Evolutionary conservation across 2,797 vertebrate genomes (phyloP), one percentile per base, ranked within the genome.

Genomic region (Ispidina picta): DNA sequence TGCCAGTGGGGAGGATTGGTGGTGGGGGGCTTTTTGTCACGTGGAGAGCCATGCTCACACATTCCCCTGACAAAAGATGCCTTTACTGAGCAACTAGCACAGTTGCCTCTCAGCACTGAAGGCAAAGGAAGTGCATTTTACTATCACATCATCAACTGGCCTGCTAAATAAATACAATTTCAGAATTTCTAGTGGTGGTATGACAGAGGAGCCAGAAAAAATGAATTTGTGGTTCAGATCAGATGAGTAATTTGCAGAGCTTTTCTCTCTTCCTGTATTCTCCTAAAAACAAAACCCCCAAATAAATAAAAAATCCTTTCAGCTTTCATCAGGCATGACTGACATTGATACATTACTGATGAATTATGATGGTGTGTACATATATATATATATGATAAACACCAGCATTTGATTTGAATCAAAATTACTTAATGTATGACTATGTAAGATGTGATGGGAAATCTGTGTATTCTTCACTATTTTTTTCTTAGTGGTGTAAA

Each of bases 121-220:
- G 76, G 72, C 82, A 92, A 69, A 63, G 80, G 46, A 25, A 58
- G 41, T 33, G 12, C 58, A 16, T 65, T 29, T 59, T 88, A 16
- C 72, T 80, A 58, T 70, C 46, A 41, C 54, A 44, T 78, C 35
- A 65, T 54, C 75, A 86, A 4, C 85, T 80, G 41, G 74, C 77
- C 62, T 78, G 86, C 70, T 85, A 69, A 95, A 94, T 77, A 71
- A 92, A 87, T 86, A 55, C 6, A 29, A 1, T 88, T 92, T 94
- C 66, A 26, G 15, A 83, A 59, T 80, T 41, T 86, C 29, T 68
- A 14, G 31, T 74, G 56, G 37, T 84, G 29, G 25, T 66, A 33
- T 46, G 54, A 66, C 41, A 88, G 56, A 43, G 51, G 51, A 73
- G 7, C 52, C 35, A 46, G 69, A 52, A 84, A 79, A 52, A 29